A percentile compares a stretch with the other conserved stretches of the same genome.
Evolutionary conservation across 2,888 invertebrate species (phyloP).

Genomic region (Drosophila kuntzei): DNA sequence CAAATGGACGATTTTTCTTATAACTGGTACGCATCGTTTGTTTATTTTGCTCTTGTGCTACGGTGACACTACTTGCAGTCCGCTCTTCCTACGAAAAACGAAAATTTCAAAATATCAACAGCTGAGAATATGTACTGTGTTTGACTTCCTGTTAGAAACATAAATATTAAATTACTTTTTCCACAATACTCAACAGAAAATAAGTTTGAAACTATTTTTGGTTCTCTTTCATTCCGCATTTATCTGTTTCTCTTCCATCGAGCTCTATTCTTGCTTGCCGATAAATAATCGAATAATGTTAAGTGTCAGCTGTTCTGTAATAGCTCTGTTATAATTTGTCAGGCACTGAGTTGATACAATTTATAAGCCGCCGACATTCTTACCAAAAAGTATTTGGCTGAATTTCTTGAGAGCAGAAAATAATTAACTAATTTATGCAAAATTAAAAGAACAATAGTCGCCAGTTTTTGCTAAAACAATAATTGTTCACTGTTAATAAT

Average conservation of each 20-base stretch:
- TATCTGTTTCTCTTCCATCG: background rate
- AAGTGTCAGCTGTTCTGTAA: conserved; percentile 22
- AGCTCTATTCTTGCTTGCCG: background rate
- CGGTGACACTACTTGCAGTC: background rate
- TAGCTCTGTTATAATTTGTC: background rate
- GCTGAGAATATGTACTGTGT: conserved; percentile 1
- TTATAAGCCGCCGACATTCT: background rate
- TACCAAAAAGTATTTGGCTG: background rate
- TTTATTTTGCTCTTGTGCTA: background rate
- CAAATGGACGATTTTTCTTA: conserved; percentile 81
- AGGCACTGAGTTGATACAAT: background rate
- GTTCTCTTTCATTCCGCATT: conserved; percentile 1
- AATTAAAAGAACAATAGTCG: background rate
- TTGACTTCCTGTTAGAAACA: background rate
- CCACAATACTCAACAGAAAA: conserved; percentile 1
- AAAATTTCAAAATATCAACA: conserved; percentile 1
- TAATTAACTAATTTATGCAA: background rate
- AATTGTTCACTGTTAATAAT: conserved; percentile 5
- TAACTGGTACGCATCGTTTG: conserved; percentile 77
- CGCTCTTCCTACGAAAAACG: background rate
- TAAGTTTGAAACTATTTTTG: background rate
- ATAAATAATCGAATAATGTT: conserved; percentile 10
- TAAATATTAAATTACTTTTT: conserved; percentile 2
- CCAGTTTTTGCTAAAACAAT: background rate
- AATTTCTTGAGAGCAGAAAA: no score